Evolutionary conservation across 2,888 invertebrate genomes (phyloP), one percentile per base, ranked within the genome.

Genomic region (Venustoraphidia nigricollis): DNA sequence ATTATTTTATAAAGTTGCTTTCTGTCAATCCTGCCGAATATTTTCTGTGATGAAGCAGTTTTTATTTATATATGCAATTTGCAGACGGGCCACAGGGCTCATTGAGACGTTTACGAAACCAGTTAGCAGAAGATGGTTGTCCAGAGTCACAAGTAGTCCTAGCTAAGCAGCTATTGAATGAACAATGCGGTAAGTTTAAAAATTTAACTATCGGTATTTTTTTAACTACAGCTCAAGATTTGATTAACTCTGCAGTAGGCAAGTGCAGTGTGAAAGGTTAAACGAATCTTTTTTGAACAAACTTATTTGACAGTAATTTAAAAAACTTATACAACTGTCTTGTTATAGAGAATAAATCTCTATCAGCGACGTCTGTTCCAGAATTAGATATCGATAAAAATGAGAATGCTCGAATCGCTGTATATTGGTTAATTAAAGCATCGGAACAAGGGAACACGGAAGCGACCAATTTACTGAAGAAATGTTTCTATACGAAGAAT

Each of bases 391-490:
- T 76, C 35, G 82, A 80, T 58, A 78, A 74, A 60, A 77, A 79
- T 58, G 84, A 85, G 59, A 85, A 86, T 66, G 85, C 83, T 52
- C 77, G 81, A 54, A 75, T 86, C 54, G 93, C 91, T 0, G 78
- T 94, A 45, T 83, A 88, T 59, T 94, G 93, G 93, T 67, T 94
- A 44, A 81, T 91, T n/a, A 84, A 86, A 67, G 92, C 94, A 2
- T 91, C 93, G 0, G 87, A 90, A 59, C 91, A 93, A 65, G 94
- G 93, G 1, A 90, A 91, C 58, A 76, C 81, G 41, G 89, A 91
- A 62, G 93, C 93, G 0, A 85, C 90, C 36, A 77, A 77, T 51
- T 73, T 91, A 59, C 70, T 95, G 52, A 71, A 74, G 63, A 78
- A 82, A 65, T 85, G 85, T 58, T 73, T 88, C 10, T 71, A 78